These are phyloP conservation scores for Diploscapter pachys DNA, from an alignment of 1,140 invertebrate species.

Conservation along the genomic window DNA sequence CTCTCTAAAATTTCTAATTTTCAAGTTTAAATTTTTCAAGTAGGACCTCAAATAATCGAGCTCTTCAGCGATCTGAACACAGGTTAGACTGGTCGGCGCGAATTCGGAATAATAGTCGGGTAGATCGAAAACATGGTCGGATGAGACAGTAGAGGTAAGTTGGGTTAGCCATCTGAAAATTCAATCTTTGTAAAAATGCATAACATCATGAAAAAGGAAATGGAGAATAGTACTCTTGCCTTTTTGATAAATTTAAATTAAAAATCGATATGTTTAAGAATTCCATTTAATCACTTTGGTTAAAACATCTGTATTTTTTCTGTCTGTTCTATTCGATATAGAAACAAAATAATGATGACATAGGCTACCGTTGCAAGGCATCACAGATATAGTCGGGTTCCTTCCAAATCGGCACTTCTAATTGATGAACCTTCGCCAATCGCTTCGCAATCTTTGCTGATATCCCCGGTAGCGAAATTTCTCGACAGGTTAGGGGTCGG, in stretches of 20 bases:
- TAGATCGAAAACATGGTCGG: constrained; percentile 41
- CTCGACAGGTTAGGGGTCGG: constrained; percentile 50
- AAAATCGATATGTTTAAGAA: no score
- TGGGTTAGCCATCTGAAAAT: constrained; percentile 51
- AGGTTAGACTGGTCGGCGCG: constrained; percentile 45
- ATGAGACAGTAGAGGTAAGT: constrained; percentile 41
- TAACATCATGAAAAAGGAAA: no score
- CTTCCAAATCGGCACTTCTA: constrained; percentile 58
- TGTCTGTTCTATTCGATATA: neutral
- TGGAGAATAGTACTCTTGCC: no score
- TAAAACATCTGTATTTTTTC: neutral
- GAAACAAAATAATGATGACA: constrained; percentile 15
- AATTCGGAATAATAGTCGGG: constrained; percentile 45
- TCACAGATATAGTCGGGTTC: constrained; percentile 58
- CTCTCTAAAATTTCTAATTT: constrained; percentile 32
- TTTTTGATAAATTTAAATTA: no score
- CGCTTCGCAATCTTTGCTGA: constrained; percentile 56
- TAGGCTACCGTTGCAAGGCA: constrained; percentile 50
- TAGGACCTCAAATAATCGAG: constrained; percentile 45
- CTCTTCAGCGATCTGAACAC: constrained; percentile 42
- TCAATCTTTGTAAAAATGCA: no score
- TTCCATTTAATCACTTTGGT: no score
- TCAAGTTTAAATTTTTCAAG: neutral
- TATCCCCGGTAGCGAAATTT: constrained; percentile 48
- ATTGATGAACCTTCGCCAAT: constrained; percentile 55